Base-by-base conservation (phyloP, 1,140 invertebrate species). In the Galleria mellonella region DNA sequence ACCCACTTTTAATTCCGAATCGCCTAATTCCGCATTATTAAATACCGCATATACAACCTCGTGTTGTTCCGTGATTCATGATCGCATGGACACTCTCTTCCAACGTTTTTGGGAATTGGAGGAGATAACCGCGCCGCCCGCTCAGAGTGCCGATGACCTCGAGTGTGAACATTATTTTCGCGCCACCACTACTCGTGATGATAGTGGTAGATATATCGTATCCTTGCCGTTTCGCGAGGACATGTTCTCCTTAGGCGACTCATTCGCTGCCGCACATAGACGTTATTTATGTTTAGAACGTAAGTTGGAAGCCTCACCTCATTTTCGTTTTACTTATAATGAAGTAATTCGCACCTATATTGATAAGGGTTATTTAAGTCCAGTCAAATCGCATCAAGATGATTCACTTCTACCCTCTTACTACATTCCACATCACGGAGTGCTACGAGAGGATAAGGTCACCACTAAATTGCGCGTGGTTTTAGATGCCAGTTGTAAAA, bases 31-130 rank as follows among this genome's bases (percentile, higher is more conserved):
- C 3, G 31, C 40, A 1, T 38, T 10, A n/a, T n/a, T n/a, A n/a
- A n/a, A n/a, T n/a, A n/a, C n/a, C n/a, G n/a, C n/a, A n/a, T n/a
- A n/a, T n/a, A n/a, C n/a, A n/a, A n/a, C n/a, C n/a, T n/a, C n/a
- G n/a, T n/a, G n/a, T n/a, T n/a, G n/a, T n/a, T n/a, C n/a, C n/a
- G n/a, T n/a, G n/a, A n/a, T n/a, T n/a, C n/a, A n/a, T 7, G 12
- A 1, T 11, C 35, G 47, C 28, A 43, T 35, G 28, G 23, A 32
- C n/a, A 30, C n/a, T n/a, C n/a, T 35, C 3, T 4, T 47, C 9
- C 51, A 47, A 29, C 47, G 35, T 10, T 47, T 47, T 17, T 53
- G 40, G 45, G 12, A 47, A 12, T 17, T 53, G 12, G 44, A 53
- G 13, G 40, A 53, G 11, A 9, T 53, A 9, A 31, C 41, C 0